Conservation (phyloP, 2,797 vertebrate genomes). For the Myiotriccus ornatus region DNA sequence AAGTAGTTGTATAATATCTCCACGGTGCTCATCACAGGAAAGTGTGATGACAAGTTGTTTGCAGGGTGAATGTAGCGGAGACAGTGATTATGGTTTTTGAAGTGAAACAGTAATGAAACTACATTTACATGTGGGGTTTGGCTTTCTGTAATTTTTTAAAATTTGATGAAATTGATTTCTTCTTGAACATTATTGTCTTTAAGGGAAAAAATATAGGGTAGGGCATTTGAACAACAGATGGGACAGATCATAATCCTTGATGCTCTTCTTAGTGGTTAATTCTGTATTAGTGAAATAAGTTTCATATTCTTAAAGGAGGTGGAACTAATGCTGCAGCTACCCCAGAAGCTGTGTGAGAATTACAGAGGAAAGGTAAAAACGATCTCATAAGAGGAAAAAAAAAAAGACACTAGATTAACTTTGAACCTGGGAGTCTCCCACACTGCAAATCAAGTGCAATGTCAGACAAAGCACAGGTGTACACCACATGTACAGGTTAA, state of each 20-base stretch:
- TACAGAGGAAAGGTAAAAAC: slow-evolving; percentile 31
- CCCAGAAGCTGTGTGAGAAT: slow-evolving; percentile 34
- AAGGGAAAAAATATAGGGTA: neutral
- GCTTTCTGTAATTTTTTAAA: neutral
- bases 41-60: neutral
- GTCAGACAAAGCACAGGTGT: slow-evolving; percentile 60
- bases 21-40: neutral
- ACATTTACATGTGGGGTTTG: neutral
- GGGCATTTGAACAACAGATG: neutral
- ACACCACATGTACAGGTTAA: slow-evolving; percentile 60
- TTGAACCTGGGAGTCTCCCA: slow-evolving; percentile 54
- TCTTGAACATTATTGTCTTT: neutral
- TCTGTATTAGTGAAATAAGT: neutral
- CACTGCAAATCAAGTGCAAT: slow-evolving; percentile 49
- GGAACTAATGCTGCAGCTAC: neutral
- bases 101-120: neutral
- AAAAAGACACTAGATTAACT: slow-evolving; percentile 51
- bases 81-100: neutral
- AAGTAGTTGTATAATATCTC: neutral
- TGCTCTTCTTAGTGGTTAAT: neutral
- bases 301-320: slow-evolving; percentile 15
- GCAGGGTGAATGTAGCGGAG: neutral
- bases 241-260: neutral
- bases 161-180: neutral
- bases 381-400: slow-evolving; percentile 37